These are phyloP conservation scores for Littorina saxatilis DNA, from an alignment of 1,140 invertebrate genomes.

Conservation along the genomic window DNA sequence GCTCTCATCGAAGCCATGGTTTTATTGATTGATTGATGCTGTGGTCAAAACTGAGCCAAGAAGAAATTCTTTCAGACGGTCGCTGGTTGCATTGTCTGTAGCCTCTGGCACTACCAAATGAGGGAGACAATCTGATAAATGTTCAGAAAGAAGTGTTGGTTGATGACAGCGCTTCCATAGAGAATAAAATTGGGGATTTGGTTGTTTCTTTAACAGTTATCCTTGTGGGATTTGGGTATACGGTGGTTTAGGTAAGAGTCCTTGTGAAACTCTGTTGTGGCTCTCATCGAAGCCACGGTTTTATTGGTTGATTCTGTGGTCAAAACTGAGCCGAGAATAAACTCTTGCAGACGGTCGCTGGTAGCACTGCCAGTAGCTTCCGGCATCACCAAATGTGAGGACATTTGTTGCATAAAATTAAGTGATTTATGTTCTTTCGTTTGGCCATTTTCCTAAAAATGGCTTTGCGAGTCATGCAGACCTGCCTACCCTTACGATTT, in stretches of 20 bases:
- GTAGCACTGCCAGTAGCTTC: slow-evolving; percentile 35
- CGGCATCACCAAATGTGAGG: slow-evolving; percentile 64
- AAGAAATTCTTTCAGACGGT: slow-evolving; percentile 58
- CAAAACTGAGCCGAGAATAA: slow-evolving; percentile 57
- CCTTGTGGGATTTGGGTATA: no score
- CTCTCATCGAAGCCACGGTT: slow-evolving; percentile 45
- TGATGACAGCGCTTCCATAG: no score
- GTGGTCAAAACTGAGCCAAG: slow-evolving; percentile 58
- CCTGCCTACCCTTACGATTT: no score
- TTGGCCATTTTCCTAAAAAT: no score
- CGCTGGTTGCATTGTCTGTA: slow-evolving; percentile 43
- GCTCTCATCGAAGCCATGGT: slow-evolving; percentile 46
- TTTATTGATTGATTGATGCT: slow-evolving; percentile 22
- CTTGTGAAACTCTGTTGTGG: no score
- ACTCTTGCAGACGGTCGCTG: slow-evolving; percentile 58
- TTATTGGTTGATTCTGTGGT: slow-evolving; percentile 40
- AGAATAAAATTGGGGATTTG: no score
- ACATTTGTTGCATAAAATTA: no score
- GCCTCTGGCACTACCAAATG: slow-evolving; percentile 62
- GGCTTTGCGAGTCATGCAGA: no score
- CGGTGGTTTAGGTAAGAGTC: no score
- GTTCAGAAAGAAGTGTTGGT: no score
- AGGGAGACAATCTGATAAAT: slow-evolving; percentile 44
- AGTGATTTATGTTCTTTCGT: no score
- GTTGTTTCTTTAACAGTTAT: no score